Evolutionary conservation across 2,797 vertebrate genomes (phyloP), one percentile per base, ranked within the genome.

Genomic region (Oreonectes daqikongensis): DNA sequence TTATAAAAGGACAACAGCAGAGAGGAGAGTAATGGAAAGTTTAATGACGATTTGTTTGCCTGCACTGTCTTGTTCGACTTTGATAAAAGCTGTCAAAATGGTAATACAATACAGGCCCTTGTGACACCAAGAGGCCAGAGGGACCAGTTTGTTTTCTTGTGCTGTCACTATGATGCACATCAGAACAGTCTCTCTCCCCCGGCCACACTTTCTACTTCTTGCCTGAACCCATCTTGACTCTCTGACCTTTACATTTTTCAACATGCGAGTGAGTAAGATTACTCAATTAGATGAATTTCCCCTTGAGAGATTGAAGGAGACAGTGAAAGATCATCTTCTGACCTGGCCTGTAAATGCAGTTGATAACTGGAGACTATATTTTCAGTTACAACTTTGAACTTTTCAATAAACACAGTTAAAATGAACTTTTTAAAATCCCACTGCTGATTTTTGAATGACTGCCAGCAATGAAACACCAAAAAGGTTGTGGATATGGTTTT

Each of bases 11-110:
- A 95, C 93, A 92, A 93, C 92, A 82, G 84, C 69, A 92, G 90
- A 90, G 89, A 90, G 91, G 89, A 91, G 93, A 93, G 93, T 95
- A 93, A 95, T 96, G 92, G 91, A 90, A 92, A 95, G 94, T 94
- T 96, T 94, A 95, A 95, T 94, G 93, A 93, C 90, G 90, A 95
- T 95, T 94, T 95, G 92, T 95, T 95, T 94, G 93, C 93, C 91
- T 93, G 91, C 89, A 89, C 93, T 82, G 90, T 94, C 93, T 90
- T 91, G 93, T 91, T 94, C 90, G 90, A 92, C 89, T 94, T 95
- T 95, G 91, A 95, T 94, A 95, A 94, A 94, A 94, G 91, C 92
- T 94, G 94, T 95, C 94, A 94, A 93, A 92, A 90, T 84, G 82
- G 89, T 92, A 93, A 95, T 93, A 91, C 92, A 94, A 92, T 85